Evolutionary conservation across 1,140 invertebrate genomes (phyloP), one percentile per base, ranked within the genome.

Genomic region (Plutomurus gul): DNA sequence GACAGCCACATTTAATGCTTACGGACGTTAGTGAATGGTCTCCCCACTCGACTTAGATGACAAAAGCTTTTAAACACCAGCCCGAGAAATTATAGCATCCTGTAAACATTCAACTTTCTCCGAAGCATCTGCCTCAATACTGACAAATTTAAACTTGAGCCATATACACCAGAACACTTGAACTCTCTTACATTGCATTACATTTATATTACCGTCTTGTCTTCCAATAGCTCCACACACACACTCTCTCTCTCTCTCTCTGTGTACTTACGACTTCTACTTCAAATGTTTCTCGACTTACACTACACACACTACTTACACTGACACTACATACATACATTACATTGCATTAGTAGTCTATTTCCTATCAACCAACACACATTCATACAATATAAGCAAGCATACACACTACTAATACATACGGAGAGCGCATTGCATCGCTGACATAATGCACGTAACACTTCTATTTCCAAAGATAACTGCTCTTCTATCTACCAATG

Each of bases 31-130:
- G 30, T 71, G 60, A 77, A 72, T 77, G 37, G 76, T 65, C 56
- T 78, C 76, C 76, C 71, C 77, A 47, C 43, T 47, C 51, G 73
- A 80, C 78, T 80, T 80, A 76, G n/a, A n/a, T 80, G 78, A 80
- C 78, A 79, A 80, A 80, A 80, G 79, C 79, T 80, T 80, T 80
- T 80, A 80, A 80, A 80, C 79, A 80, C 75, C 73, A 75, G 72
- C 47, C 71, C 47, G 37, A 75, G 78, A 80, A 80, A 80, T 80
- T 80, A 80, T 76, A 74, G 73, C 65, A 75, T 36, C 51, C 71
- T 74, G 77, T 79, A 75, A 75, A 79, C 76, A 78, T 60, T 70
- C 70, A 65, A 65, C 56, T 46, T 46, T 51, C 36, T 75, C 43
- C 74, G 39, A 60, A 39, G 27, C 49, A 33, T 75, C 49, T 39